A percentile compares a stretch with the other conserved stretches of the same genome.
These are phyloP conservation scores for Hiodon alosoides DNA, from an alignment of 2,113 vertebrate genomes.

Conservation along the genomic window DNA sequence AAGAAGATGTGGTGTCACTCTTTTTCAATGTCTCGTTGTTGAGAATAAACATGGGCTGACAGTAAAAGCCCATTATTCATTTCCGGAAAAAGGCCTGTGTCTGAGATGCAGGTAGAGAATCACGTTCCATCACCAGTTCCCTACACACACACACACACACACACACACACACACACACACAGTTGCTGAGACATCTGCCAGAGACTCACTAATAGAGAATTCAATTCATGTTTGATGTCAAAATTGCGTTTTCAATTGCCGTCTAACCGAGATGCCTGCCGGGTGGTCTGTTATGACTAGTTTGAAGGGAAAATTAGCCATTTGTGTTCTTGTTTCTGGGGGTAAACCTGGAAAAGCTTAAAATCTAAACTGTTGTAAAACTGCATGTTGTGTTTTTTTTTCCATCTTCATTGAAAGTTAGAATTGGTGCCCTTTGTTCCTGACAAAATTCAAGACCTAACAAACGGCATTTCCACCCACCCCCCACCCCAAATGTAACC, in stretches of 20 bases:
- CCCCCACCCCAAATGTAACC: conserved; percentile 1
- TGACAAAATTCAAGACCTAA: too few species aligned
- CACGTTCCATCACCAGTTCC: too few species aligned
- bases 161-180: not conserved
- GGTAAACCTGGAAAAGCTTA: not conserved
- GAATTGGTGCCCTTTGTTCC: not conserved
- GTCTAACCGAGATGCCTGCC: not conserved
- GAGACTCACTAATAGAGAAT: not conserved
- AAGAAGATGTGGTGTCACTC: too few species aligned
- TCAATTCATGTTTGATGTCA: not conserved
- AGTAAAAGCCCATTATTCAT: too few species aligned
- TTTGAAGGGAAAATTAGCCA: not conserved
- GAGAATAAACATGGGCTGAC: too few species aligned
- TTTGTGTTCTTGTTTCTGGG: conserved; percentile 4
- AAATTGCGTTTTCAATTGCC: not conserved
- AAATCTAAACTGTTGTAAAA: not conserved
- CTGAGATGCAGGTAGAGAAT: too few species aligned
- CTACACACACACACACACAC: too few species aligned
- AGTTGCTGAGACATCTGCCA: too few species aligned
- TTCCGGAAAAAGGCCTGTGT: too few species aligned
- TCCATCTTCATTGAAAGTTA: too few species aligned
- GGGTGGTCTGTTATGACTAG: not conserved
- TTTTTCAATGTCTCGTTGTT: not conserved
- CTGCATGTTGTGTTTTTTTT: not conserved
- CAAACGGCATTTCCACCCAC: too few species aligned